Base-by-base conservation (phyloP, 2,888 invertebrate species). In the Eulithis prunata region DNA sequence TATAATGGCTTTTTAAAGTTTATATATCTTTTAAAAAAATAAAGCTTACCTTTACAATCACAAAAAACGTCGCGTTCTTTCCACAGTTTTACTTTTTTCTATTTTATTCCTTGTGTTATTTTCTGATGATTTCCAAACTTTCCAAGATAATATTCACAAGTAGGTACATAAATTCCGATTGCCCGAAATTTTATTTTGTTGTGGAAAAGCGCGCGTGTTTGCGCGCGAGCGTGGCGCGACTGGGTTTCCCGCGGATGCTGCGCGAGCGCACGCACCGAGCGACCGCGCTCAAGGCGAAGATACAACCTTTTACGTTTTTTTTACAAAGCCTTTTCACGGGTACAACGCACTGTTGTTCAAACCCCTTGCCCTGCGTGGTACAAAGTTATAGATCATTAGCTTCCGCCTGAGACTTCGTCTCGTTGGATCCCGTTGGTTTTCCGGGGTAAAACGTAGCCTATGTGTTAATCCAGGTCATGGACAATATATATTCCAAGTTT, bases 211-310 rank as follows among this genome's bases (percentile, higher is more conserved):
- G 80, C 84, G 83, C 83, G 80, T 82, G 74, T 75, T 77, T 73
- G 71, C 68, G 82, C 83, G 84, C 86, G 80, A 84, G 76, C 81
- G 78, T 83, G 73, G 81, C 76, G 78, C 78, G 75, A 78, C 77
- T 79, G 74, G 49, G 71, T 73, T 76, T 73, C 62, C 71, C 73
- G 68, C 64, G 76, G 74, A 75, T 71, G 75, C 74, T 71, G 72
- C 70, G 77, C 41, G 47, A 14, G 21, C 76, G 79, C 54, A 54
- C 38, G 54, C 54, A 54, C 14, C 60, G 63, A 63, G 67, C 75
- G 75, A 63, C 73, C 70, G 59, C 56, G 56, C 54, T 72, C 75
- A 72, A 75, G 75, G 73, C 66, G 51, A 71, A 61, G 61, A 67
- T 64, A 58, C 62, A 68, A 61, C 61, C 66, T 65, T 53, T 55